Percentiles rank a stretch among this genome's conserved stretches.
Evolutionary conservation across 2,888 invertebrate species (phyloP).

Genomic region (Thelaira solivaga): DNA sequence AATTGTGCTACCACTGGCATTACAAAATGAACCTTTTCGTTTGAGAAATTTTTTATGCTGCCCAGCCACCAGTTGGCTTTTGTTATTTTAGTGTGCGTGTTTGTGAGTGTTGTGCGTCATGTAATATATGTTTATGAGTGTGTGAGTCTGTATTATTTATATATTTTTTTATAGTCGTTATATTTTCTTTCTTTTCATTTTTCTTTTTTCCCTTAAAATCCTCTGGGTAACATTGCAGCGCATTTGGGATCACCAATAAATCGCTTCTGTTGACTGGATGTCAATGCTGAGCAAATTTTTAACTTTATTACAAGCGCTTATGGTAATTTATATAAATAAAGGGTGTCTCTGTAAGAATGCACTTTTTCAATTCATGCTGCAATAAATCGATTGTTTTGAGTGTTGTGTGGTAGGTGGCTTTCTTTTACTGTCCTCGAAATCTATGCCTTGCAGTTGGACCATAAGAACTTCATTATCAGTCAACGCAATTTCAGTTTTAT

Average conservation of each 20-base stretch:
- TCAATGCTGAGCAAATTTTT: conserved; percentile 49
- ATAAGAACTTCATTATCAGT: too few relatives aligned
- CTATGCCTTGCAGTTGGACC: too few relatives aligned
- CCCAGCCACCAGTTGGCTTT: background rate
- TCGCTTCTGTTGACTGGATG: conserved; percentile 52
- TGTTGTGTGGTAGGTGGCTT: too few relatives aligned
- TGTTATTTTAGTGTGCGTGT: too few relatives aligned
- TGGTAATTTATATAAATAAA: background rate
- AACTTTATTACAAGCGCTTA: conserved; percentile 41
- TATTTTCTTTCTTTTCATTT: background rate
- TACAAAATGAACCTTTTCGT: conserved; percentile 3
- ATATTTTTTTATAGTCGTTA: background rate
- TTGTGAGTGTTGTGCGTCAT: background rate
- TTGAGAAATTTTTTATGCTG: background rate
- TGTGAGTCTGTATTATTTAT: background rate
- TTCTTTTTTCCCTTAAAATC: conserved; percentile 28
- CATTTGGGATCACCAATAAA: conserved; percentile 49
- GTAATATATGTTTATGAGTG: background rate
- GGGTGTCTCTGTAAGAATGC: background rate
- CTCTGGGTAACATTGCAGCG: conserved; percentile 47
- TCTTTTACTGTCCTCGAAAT: too few relatives aligned
- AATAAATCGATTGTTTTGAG: too few relatives aligned
- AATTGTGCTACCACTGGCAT: background rate
- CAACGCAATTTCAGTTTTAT: too few relatives aligned
- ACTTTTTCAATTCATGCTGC: too few relatives aligned